Evolutionary conservation across 2,113 vertebrate species (phyloP), one percentile per base, ranked within the genome.

Genomic region (Glareola pratincola): DNA sequence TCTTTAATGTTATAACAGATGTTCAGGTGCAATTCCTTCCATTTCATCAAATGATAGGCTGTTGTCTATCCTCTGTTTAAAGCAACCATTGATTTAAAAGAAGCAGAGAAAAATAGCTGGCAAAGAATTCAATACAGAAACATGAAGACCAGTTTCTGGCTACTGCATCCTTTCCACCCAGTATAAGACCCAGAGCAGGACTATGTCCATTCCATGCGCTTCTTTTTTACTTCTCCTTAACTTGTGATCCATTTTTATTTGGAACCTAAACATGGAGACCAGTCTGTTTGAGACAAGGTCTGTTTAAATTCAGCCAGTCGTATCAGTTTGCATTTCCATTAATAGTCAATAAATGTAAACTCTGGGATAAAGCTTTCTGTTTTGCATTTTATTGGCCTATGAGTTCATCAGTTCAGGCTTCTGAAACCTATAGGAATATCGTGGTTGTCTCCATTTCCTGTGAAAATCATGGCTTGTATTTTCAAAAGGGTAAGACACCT

Each of bases 121-220:
- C 15, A 81, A 53, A 66, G 26, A 56, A n/a, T 24, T 19, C 29
- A 75, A 76, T 36, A 18, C 18, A 59, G 45, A 60, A 54, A 26
- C 32, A 34, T 43, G 36, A 64, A 73, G 69, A 27, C 2, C 12
- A 15, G 27, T 12, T 41, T 11, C 43, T 84, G 39, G 10, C 34
- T 68, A 1, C 32, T 51, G 21, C 4, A 2, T 39, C 39, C 37
- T 57, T 23, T 73, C 66, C 9, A 51, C 21, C 29, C 15, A 10
- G 1, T 22, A 10, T 17, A 37, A 48, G 30, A 54, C 48, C 87
- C 32, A 4, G 53, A 82, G 62, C 53, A 76, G 62, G 43, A 43
- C 36, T 0, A 0, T 14, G 32, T 36, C 45, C 17, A 5, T 77
- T 81, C 37, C 2, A 0, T 17, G 12, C 16, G 48, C 22, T 76